These are phyloP conservation scores for Cinclus cinclus DNA, from an alignment of 2,113 vertebrate genomes.

Conservation along the genomic window DNA sequence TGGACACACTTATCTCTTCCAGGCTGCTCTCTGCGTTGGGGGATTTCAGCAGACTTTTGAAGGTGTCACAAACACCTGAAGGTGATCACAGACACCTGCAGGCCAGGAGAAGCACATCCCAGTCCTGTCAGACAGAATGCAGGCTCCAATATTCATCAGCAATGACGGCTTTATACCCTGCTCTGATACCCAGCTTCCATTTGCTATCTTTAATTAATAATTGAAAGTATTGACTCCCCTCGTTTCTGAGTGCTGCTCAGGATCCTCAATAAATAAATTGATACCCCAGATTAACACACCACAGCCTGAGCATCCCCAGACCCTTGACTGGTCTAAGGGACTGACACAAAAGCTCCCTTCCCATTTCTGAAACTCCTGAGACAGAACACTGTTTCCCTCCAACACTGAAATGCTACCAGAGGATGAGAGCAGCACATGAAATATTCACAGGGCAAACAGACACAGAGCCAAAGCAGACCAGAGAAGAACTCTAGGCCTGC, in stretches of 20 bases:
- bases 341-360: not conserved
- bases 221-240: conserved; percentile 55
- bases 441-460: conserved; percentile 15
- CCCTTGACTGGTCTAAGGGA: conserved; percentile 13
- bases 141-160: conserved; percentile 14
- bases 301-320: not conserved
- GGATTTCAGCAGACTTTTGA: not conserved
- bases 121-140: not conserved
- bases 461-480: not conserved
- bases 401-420: not conserved
- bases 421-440: not conserved
- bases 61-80: not conserved
- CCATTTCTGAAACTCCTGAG: not conserved
- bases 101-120: not conserved
- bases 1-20: not conserved
- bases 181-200: conserved; percentile 31
- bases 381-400: not conserved
- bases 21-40: not conserved
- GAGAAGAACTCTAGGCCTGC: not conserved
- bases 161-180: not conserved
- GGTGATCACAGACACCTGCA: conserved; percentile 2
- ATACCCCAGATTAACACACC: not conserved
- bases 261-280: not conserved
- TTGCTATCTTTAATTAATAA: conserved; percentile 70
- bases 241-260: not conserved